Evolutionary conservation across 2,888 invertebrate genomes (phyloP).

Genomic region (Urechis unicinctus): DNA sequence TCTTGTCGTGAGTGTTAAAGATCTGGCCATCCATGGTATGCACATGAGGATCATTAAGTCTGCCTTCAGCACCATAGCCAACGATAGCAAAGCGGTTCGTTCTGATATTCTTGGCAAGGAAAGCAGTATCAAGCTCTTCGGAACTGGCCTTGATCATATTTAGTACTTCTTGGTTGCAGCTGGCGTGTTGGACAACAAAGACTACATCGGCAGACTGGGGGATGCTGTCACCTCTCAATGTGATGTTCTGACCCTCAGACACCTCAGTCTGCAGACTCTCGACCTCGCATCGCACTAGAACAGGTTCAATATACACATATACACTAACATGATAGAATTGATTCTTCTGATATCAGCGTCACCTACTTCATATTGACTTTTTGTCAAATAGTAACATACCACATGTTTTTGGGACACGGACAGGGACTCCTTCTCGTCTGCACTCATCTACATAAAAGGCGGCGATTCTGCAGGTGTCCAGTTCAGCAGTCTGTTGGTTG

Average conservation of each 20-base stretch:
- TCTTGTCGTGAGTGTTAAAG: constrained; percentile 24
- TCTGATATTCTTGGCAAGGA: constrained; percentile 31
- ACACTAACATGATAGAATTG: no score
- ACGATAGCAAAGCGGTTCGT: constrained; percentile 63
- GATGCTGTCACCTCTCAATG: constrained; percentile 51
- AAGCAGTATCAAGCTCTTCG: constrained; percentile 31
- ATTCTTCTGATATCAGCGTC: background rate
- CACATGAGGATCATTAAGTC: constrained; percentile 61
- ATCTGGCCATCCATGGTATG: constrained; percentile 56
- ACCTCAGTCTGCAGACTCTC: background rate
- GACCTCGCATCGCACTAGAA: constrained; percentile 10
- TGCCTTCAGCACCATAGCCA: constrained; percentile 68
- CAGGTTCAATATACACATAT: background rate
- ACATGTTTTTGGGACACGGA: constrained; percentile 63
- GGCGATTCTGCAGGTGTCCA: constrained; percentile 58
- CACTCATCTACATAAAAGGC: constrained; percentile 69
- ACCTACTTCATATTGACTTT: background rate
- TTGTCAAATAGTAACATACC: constrained; percentile 42
- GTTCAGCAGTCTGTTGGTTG: constrained; percentile 35
- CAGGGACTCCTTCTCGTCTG: constrained; percentile 57
- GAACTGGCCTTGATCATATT: constrained; percentile 33
- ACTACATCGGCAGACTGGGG: constrained; percentile 74
- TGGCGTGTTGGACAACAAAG: constrained; percentile 73
- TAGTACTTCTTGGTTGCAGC: constrained; percentile 68
- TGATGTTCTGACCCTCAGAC: constrained; percentile 66